Conservation (phyloP, 2,888 invertebrate species). For the Agrochola litura region DNA sequence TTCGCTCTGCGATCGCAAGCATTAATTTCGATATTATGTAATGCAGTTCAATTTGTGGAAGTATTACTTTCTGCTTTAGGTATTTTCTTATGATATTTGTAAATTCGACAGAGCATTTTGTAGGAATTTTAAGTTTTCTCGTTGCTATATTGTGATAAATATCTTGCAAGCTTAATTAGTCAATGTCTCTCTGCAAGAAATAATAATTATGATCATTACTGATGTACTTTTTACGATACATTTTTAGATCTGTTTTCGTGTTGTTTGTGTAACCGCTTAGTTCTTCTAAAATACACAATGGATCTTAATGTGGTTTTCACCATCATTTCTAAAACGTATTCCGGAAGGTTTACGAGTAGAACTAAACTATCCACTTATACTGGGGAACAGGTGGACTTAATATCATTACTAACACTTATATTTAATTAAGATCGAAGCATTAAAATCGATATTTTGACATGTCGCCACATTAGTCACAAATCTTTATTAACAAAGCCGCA, state of each 20-base stretch:
- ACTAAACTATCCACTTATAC: too few species aligned
- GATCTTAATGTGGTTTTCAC: neutral
- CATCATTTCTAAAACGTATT: neutral
- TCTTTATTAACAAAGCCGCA: too few species aligned
- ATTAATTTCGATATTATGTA: slow-evolving; percentile 37
- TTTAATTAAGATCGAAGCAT: too few species aligned
- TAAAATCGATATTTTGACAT: neutral
- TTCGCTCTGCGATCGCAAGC: slow-evolving; percentile 25
- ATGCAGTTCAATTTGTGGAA: slow-evolving; percentile 25
- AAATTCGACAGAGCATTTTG: neutral
- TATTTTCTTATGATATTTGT: neutral
- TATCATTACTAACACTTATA: too few species aligned
- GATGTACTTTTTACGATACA: neutral
- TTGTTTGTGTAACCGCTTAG: neutral
- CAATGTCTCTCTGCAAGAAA: neutral
- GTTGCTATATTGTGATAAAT: neutral
- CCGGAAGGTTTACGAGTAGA: neutral
- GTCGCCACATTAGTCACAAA: neutral
- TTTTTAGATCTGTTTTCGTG: neutral
- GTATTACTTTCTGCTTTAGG: slow-evolving; percentile 5
- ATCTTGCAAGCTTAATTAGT: neutral
- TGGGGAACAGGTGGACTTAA: too few species aligned
- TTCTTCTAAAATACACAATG: neutral
- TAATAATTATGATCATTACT: too few species aligned
- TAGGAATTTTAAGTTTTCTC: neutral